A percentile compares a stretch with the other conserved stretches of the same genome.
These are phyloP conservation scores for Epinephelus awoara DNA, from an alignment of 2,797 vertebrate genomes.

Conservation along the genomic window DNA sequence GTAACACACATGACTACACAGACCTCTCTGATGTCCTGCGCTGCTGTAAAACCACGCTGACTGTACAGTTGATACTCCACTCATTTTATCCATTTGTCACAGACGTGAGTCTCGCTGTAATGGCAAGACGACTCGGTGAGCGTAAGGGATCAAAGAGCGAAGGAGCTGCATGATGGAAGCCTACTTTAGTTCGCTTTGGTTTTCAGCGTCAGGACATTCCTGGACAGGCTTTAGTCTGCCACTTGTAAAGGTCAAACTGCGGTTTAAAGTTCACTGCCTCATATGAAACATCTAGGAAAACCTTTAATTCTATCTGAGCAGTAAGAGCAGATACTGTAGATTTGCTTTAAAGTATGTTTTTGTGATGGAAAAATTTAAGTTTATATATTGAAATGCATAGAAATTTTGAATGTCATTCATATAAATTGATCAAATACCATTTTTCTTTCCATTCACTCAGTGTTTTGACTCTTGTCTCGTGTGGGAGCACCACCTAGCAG, in stretches of 20 bases:
- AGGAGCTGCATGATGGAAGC: slow-evolving; percentile 39
- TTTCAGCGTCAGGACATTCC: slow-evolving; percentile 44
- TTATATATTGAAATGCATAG: neutral
- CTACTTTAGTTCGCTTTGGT: slow-evolving; percentile 13
- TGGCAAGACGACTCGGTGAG: slow-evolving; percentile 16
- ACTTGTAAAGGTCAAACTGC: slow-evolving; percentile 38
- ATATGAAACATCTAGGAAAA: neutral
- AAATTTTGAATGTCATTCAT: neutral
- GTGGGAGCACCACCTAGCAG: neutral
- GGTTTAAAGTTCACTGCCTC: slow-evolving; percentile 15
- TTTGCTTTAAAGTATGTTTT: neutral
- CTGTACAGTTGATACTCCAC: slow-evolving; percentile 25
- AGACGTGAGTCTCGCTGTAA: slow-evolving; percentile 7
- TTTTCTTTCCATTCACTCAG: neutral
- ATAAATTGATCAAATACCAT: neutral
- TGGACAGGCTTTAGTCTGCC: slow-evolving; percentile 12
- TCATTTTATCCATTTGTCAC: slow-evolving; percentile 33
- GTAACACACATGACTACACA: slow-evolving; percentile 33
- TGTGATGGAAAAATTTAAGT: neutral
- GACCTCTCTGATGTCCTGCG: slow-evolving; percentile 4
- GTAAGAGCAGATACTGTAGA: neutral
- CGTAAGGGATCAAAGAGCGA: slow-evolving; percentile 30
- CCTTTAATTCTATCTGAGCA: neutral
- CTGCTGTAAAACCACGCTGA: slow-evolving; percentile 32
- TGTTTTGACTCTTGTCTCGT: neutral